Conservation (phyloP, 2,888 invertebrate genomes). For the Trimorus sp. region DNA sequence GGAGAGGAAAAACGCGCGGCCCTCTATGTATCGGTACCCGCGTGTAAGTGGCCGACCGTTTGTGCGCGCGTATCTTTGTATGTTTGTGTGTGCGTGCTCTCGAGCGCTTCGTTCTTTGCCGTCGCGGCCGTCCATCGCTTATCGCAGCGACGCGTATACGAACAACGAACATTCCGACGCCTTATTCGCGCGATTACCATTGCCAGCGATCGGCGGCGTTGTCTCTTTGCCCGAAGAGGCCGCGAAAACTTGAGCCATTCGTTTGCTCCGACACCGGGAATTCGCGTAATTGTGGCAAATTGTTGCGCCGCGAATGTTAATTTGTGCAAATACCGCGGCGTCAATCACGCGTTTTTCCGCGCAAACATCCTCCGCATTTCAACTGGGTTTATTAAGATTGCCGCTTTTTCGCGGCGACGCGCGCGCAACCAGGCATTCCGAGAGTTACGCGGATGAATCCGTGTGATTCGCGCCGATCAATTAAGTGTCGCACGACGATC, state of each 20-base stretch:
- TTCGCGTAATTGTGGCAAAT: conserved; percentile 59
- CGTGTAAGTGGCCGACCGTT: no score
- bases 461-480: no score
- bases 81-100: conserved; percentile 29
- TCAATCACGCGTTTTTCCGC: conserved; percentile 18
- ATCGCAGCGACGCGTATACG: conserved; percentile 53
- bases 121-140: conserved; percentile 54
- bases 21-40: no score
- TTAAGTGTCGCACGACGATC: no score
- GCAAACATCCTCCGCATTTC: background rate
- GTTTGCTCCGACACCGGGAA: conserved; percentile 34
- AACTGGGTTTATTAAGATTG: conserved; percentile 15
- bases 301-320: conserved; percentile 48
- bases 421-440: no score
- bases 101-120: conserved; percentile 40
- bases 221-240: conserved; percentile 34
- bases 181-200: conserved; percentile 76
- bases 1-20: conserved; percentile 41
- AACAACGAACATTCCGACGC: conserved; percentile 71
- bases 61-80: no score
- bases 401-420: background rate
- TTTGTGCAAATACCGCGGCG: conserved; percentile 35
- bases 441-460: no score
- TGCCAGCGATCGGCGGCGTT: conserved; percentile 65
- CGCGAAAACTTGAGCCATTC: conserved; percentile 36